phyloP scores from a whole-genome alignment of 1,140 invertebrate species.

The Bombus sibiricus region DNA sequence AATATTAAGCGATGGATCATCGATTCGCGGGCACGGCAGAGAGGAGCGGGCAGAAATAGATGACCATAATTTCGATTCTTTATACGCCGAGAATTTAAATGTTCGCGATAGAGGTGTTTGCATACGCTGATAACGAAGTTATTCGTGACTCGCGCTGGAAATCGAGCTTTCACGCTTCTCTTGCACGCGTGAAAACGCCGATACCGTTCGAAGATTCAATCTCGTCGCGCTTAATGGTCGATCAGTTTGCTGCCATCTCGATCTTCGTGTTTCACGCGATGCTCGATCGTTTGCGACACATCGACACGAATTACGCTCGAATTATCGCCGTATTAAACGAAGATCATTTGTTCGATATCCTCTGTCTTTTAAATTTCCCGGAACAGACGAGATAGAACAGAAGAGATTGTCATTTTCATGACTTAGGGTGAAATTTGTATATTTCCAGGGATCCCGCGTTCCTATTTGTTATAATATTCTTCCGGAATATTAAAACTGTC shows the following conservation, averaged over 20 bases:
- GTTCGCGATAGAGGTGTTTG: background rate
- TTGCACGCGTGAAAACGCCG: background rate
- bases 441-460: too few species aligned
- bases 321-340: background rate
- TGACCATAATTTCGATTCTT: background rate
- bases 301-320: background rate
- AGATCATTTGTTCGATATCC: background rate
- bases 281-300: background rate
- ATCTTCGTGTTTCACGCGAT: too few species aligned
- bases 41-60: too few species aligned
- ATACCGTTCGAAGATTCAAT: slow-evolving; percentile 21
- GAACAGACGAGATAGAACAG: too few species aligned
- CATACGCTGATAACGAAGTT: too few species aligned
- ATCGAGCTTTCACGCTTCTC: background rate
- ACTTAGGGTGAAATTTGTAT: too few species aligned
- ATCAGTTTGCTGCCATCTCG: background rate
- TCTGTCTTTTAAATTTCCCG: too few species aligned
- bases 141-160: background rate
- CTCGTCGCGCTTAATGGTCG: background rate
- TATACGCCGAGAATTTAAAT: background rate
- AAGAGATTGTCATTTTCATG: too few species aligned
- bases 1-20: background rate
- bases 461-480: too few species aligned
- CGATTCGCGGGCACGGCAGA: too few species aligned
- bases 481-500: too few species aligned